Conservation (phyloP, 2,888 invertebrate species). For the Lasioglossum morio region DNA sequence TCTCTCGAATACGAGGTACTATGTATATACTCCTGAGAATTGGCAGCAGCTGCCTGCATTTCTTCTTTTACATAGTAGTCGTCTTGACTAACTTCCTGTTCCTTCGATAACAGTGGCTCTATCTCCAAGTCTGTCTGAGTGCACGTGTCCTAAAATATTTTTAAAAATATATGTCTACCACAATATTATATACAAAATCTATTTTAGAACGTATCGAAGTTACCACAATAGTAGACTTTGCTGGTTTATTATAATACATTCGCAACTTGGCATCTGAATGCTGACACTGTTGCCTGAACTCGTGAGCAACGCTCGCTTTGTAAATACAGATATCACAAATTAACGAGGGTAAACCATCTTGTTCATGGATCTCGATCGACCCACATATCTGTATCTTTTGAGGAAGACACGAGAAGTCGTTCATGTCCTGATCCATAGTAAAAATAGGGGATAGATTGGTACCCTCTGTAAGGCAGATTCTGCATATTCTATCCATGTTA, state of each 20-base stretch:
- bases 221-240: conserved; percentile 75
- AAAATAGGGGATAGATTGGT: conserved; percentile 81
- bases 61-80: conserved; percentile 81
- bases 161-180: conserved; percentile 6
- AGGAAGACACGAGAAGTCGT: conserved; percentile 74
- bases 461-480: conserved; percentile 81
- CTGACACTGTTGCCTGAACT: conserved; percentile 83
- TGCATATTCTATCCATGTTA: conserved; percentile 81
- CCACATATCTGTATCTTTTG: conserved; percentile 82
- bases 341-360: conserved; percentile 82
- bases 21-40: conserved; percentile 64
- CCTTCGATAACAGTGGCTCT: conserved; percentile 74
- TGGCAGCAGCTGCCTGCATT: conserved; percentile 69
- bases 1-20: conserved; percentile 72
- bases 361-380: conserved; percentile 81
- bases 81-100: conserved; percentile 67
- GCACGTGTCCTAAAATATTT: conserved; percentile 76
- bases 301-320: conserved; percentile 82
- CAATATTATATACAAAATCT: background rate
- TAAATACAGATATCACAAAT: conserved; percentile 82
- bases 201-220: conserved; percentile 33
- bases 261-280: conserved; percentile 81
- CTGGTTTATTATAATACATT: conserved; percentile 81
- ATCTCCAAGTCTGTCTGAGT: conserved; percentile 80
- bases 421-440: conserved; percentile 74